phyloP scores from a whole-genome alignment of 2,888 invertebrate species.

The Dyspetes luteomarginatus region DNA sequence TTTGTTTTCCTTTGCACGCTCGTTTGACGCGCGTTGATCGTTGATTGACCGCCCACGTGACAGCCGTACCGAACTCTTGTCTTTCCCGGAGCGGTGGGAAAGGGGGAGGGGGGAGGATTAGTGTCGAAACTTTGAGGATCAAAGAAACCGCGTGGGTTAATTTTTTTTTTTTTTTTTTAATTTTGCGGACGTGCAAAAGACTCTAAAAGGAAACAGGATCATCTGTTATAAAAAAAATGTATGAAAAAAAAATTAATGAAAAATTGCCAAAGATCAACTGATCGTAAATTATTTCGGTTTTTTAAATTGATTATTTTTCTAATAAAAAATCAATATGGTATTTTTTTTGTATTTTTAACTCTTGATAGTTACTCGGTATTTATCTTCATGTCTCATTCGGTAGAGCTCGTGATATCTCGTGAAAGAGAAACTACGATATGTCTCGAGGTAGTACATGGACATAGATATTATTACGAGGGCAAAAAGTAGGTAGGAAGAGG shows the following conservation, averaged over 20 bases:
- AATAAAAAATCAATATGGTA: not conserved
- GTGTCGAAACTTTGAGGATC: conserved; percentile 50
- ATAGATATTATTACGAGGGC: conserved; percentile 35
- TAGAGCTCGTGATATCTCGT: too few species aligned
- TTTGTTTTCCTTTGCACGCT: conserved; percentile 9
- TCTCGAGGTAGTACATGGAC: too few species aligned
- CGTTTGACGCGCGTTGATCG: conserved; percentile 25
- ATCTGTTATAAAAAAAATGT: not conserved
- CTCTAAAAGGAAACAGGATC: not conserved
- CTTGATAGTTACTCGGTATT: conserved; percentile 17
- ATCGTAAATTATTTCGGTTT: not conserved
- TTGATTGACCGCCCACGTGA: conserved; percentile 60
- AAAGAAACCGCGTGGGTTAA: conserved; percentile 60
- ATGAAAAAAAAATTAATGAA: not conserved
- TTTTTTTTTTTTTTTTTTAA: conserved; percentile 24
- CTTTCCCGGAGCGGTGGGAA: too few species aligned
- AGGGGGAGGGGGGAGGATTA: conserved; percentile 56
- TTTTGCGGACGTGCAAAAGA: conserved; percentile 1
- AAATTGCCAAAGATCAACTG: not conserved
- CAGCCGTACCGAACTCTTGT: conserved; percentile 46
- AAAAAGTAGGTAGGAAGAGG: conserved; percentile 18
- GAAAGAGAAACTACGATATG: too few species aligned
- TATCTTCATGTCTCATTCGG: not conserved
- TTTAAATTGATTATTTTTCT: not conserved
- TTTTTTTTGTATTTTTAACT: too few species aligned